These are phyloP conservation scores for Cosmia pyralina DNA, from an alignment of 2,888 invertebrate species.

Conservation along the genomic window DNA sequence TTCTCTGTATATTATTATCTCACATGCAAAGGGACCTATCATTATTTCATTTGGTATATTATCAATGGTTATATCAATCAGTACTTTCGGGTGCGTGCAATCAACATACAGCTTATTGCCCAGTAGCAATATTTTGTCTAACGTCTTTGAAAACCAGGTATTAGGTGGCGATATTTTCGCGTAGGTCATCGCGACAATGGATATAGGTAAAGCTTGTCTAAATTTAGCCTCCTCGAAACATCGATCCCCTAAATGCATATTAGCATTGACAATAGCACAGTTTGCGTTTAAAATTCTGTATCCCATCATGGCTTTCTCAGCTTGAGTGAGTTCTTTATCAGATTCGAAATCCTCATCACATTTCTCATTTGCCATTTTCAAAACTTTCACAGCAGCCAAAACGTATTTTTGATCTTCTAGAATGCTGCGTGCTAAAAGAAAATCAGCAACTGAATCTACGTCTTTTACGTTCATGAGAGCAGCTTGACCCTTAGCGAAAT, in stretches of 20 bases:
- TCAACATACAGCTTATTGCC: constrained; percentile 91
- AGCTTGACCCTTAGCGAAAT: constrained; percentile 87
- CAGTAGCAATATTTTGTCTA: constrained; percentile 90
- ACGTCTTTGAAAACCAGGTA: constrained; percentile 90
- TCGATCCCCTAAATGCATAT: constrained; percentile 90
- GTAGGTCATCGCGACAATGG: constrained; percentile 91
- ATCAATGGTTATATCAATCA: constrained; percentile 87
- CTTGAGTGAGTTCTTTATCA: constrained; percentile 84
- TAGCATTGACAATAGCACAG: constrained; percentile 90
- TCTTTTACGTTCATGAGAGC: constrained; percentile 90
- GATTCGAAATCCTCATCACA: constrained; percentile 87
- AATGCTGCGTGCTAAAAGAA: constrained; percentile 86
- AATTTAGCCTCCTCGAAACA: constrained; percentile 90
- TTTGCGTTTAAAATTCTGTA: constrained; percentile 89
- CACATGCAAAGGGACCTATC: constrained; percentile 90
- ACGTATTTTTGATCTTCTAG: constrained; percentile 88
- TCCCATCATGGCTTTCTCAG: constrained; percentile 88
- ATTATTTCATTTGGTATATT: constrained; percentile 90
- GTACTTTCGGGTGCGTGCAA: constrained; percentile 85
- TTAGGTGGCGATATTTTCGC: constrained; percentile 92
- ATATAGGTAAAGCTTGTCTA: constrained; percentile 91
- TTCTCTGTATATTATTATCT: constrained; percentile 90
- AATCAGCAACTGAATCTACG: constrained; percentile 85
- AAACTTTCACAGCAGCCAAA: constrained; percentile 85
- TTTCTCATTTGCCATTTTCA: constrained; percentile 84